Evolutionary conservation across 2,113 vertebrate species (phyloP), one percentile per base, ranked within the genome.

Genomic region (Silurus asotus): DNA sequence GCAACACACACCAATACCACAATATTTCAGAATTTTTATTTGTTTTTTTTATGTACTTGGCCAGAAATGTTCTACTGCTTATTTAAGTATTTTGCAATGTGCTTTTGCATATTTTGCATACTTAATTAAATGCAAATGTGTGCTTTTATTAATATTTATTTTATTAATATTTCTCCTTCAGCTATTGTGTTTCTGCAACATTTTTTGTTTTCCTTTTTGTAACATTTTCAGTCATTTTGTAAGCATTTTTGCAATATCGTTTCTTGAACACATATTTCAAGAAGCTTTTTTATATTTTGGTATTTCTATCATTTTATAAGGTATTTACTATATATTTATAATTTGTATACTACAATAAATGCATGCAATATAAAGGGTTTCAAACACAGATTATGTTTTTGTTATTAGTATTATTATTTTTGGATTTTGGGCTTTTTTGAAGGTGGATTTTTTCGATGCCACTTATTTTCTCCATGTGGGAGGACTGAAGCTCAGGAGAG

Each of bases 401-500:
- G 6, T 51, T 23, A 15, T 45, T 37, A 9, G 8, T 15, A 6
- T 37, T 15, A 0, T 45, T 70, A 23, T 75, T 6, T 20, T 37
- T 37, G 55, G 8, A 7, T 4, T 8, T 13, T 72, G 17, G 25
- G 69, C 28, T 70, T 70, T 70, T 56, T 37, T 11, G 9, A 37
- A 17, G 19, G 67, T 28, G 55, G 48, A 37, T 84, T 65, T 87
- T 13, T 74, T 67, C 58, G 23, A 89, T 58, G 56, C 20, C 56
- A 28, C 56, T 17, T 37, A 37, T 37, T 37, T n/a, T 20, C 69
- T 72, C 56, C 75, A 87, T 76, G 83, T 76, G 67, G 77, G 79
- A 61, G 82, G 59, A 48, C 67, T 51, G 61, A 79, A 83, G 83
- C 61, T 62, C 19, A 45, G 83, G 85, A 81, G 78, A 82, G 75